phyloP scores from a whole-genome alignment of 2,888 invertebrate genomes.

The Bruchidius siliquastri region DNA sequence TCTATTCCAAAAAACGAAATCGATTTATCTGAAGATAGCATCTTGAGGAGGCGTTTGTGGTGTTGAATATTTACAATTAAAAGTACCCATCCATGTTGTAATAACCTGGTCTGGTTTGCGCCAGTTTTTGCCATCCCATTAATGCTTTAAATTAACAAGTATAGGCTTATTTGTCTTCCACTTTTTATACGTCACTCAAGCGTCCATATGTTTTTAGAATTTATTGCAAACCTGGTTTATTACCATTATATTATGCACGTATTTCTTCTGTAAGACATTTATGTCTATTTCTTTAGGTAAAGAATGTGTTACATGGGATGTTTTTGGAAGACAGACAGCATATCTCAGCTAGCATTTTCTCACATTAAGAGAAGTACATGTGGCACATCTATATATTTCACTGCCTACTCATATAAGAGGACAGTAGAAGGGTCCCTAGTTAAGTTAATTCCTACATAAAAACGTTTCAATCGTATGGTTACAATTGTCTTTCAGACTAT shows the following conservation, averaged over 20 bases:
- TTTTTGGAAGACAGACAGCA: neutral
- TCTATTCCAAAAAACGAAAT: neutral
- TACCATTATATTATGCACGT: neutral
- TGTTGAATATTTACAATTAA: neutral
- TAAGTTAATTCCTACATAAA: too few relatives aligned
- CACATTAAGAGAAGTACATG: too few relatives aligned
- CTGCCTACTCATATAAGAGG: too few relatives aligned
- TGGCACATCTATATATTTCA: too few relatives aligned
- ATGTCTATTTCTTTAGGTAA: neutral
- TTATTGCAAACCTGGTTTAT: neutral
- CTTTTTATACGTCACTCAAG: neutral
- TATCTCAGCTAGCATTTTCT: too few relatives aligned
- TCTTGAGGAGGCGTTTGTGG: neutral
- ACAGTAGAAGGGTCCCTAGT: too few relatives aligned
- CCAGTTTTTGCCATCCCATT: neutral
- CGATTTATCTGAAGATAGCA: neutral
- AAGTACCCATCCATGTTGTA: neutral
- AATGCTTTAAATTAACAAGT: neutral
- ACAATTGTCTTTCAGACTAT: too few relatives aligned
- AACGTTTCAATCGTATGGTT: too few relatives aligned
- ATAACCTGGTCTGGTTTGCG: neutral
- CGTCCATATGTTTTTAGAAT: neutral
- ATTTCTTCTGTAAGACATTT: neutral
- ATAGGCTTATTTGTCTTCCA: neutral
- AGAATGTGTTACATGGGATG: neutral